Percentiles rank a stretch among this genome's conserved stretches.
Evolutionary conservation across 2,888 invertebrate genomes (phyloP).

Genomic region (Anthophora plumipes): DNA sequence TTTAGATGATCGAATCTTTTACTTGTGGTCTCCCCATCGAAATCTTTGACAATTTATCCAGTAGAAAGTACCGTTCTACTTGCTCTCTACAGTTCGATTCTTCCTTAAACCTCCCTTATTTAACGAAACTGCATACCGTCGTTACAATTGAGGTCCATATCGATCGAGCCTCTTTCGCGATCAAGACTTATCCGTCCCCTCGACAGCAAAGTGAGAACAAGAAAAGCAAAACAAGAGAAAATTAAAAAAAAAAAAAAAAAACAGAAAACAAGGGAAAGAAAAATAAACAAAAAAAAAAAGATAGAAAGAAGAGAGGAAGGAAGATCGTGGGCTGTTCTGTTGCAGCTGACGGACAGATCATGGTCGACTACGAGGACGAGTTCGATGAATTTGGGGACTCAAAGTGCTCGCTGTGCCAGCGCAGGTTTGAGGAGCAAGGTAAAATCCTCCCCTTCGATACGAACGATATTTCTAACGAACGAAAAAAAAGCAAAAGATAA

Average conservation of each 20-base stretch:
- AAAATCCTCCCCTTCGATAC: conserved; percentile 82
- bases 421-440: conserved; percentile 92
- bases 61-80: neutral
- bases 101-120: neutral
- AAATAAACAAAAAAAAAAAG: conserved; percentile 42
- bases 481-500: neutral
- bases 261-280: conserved; percentile 13
- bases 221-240: neutral
- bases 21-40: neutral
- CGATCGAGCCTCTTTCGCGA: conserved; percentile 22
- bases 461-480: conserved; percentile 24
- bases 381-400: conserved; percentile 85
- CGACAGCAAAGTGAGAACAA: conserved; percentile 8
- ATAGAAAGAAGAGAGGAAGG: conserved; percentile 77
- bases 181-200: conserved; percentile 64
- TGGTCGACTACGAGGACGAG: conserved; percentile 88
- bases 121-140: neutral
- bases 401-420: conserved; percentile 91
- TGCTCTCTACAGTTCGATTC: neutral
- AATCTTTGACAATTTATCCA: neutral
- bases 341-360: conserved; percentile 89
- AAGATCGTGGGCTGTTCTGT: conserved; percentile 87
- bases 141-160: neutral
- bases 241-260: neutral
- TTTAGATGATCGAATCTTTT: neutral